Evolutionary conservation across 2,113 vertebrate genomes (phyloP).

Genomic region (Tricholaema leucomelas): DNA sequence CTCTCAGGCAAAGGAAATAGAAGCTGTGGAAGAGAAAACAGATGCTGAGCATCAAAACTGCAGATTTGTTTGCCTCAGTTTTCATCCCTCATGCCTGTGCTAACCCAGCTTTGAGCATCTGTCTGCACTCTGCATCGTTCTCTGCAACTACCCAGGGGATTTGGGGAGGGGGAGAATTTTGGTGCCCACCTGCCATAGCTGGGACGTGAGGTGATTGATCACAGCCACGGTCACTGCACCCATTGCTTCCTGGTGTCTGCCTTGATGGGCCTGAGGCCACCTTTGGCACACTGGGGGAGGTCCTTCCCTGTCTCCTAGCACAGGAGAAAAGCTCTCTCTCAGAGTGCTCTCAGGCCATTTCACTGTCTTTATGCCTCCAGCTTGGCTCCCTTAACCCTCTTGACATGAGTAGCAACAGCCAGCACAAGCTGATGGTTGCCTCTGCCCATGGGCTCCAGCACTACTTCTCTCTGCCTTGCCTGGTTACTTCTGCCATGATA

Average conservation of each 20-base stretch:
- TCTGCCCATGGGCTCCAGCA: not conserved
- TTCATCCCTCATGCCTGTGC: not conserved
- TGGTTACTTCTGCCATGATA: slow-evolving; percentile 22
- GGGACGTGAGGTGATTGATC: not conserved
- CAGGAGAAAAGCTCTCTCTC: not conserved
- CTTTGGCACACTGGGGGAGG: not conserved
- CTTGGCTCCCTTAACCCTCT: not conserved
- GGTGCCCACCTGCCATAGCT: not conserved
- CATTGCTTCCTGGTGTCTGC: not conserved
- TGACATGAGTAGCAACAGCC: not conserved
- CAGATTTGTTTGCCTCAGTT: not conserved
- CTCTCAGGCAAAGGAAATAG: not conserved
- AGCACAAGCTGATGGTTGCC: not conserved
- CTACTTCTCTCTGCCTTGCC: not conserved
- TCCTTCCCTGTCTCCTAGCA: not conserved
- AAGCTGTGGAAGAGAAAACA: not conserved
- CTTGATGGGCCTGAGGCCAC: not conserved
- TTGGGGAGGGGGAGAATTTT: not conserved
- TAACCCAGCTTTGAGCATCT: not conserved
- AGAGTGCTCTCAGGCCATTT: not conserved
- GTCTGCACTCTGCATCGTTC: not conserved
- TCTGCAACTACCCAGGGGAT: not conserved
- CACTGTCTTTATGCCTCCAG: not conserved
- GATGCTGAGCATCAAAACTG: not conserved
- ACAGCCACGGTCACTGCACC: not conserved